These are phyloP conservation scores for Pseudococcus viburni DNA, from an alignment of 2,888 invertebrate species.

Conservation along the genomic window DNA sequence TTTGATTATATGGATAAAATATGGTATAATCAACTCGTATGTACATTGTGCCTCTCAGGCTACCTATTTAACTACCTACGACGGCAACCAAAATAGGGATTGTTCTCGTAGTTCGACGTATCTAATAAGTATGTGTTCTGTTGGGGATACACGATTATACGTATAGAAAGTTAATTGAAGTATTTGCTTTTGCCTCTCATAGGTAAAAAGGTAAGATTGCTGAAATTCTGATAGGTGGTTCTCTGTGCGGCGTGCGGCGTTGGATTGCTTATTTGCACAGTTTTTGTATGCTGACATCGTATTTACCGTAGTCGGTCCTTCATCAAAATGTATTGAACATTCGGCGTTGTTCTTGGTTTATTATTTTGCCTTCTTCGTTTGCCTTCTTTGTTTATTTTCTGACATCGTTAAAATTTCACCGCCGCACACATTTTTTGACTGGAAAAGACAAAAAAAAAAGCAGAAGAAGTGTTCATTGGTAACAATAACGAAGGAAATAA, in stretches of 20 bases:
- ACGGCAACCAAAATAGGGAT: too few relatives aligned
- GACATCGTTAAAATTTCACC: constrained; percentile 32
- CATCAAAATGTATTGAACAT: constrained; percentile 37
- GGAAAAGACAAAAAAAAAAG: constrained; percentile 19
- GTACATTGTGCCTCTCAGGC: too few relatives aligned
- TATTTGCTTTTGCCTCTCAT: constrained; percentile 11
- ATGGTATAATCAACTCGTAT: too few relatives aligned
- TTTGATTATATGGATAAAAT: too few relatives aligned
- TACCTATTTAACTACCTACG: too few relatives aligned
- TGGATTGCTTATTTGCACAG: constrained; percentile 17
- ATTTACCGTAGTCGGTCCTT: constrained; percentile 28
- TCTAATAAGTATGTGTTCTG: neutral
- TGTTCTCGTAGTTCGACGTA: neutral
- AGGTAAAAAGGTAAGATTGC: constrained; percentile 13
- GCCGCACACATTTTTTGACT: constrained; percentile 19
- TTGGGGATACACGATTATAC: neutral
- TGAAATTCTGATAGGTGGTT: constrained; percentile 8
- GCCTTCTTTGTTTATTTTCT: constrained; percentile 39
- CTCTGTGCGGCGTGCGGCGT: too few relatives aligned
- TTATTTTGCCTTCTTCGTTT: constrained; percentile 37
- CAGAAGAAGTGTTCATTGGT: neutral
- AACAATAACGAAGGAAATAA: constrained; percentile 41
- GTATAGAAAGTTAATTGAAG: constrained; percentile 24
- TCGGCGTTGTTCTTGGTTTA: constrained; percentile 44
- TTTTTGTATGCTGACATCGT: constrained; percentile 42